Conservation (phyloP, 2,888 invertebrate species). For the Stenotaenia linearis region DNA sequence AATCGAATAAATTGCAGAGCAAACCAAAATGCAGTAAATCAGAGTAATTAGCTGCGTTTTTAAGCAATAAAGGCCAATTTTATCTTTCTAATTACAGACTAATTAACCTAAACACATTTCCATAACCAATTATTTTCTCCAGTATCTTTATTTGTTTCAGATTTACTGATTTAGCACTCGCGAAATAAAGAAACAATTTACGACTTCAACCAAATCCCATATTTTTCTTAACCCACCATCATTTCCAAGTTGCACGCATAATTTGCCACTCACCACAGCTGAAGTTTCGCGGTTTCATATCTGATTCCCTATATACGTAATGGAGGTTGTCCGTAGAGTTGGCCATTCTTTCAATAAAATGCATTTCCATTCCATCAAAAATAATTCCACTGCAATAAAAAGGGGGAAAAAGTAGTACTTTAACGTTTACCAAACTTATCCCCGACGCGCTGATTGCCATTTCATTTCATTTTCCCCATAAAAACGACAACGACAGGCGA, state of each 20-base stretch:
- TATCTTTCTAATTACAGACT: neutral
- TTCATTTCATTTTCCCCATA: neutral
- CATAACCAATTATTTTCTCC: neutral
- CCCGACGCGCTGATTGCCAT: neutral
- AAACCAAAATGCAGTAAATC: neutral
- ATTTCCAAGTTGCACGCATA: neutral
- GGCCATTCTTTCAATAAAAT: slow-evolving; percentile 59
- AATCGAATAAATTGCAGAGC: neutral
- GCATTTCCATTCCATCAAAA: slow-evolving; percentile 68
- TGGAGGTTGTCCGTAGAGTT: slow-evolving; percentile 54
- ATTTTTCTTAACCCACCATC: neutral
- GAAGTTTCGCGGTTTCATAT: slow-evolving; percentile 54
- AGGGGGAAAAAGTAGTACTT: neutral
- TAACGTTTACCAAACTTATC: slow-evolving; percentile 31
- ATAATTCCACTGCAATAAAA: slow-evolving; percentile 62
- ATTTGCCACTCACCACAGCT: slow-evolving; percentile 54
- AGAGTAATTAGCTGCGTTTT: neutral
- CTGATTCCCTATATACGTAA: slow-evolving; percentile 62
- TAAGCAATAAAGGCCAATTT: neutral
- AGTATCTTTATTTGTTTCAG: no score
- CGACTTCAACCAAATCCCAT: neutral
- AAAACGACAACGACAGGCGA: slow-evolving; percentile 24
- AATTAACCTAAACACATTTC: neutral
- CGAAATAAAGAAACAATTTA: neutral
- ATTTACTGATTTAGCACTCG: neutral